These are phyloP conservation scores for Myiagra hebetior DNA, from an alignment of 2,113 vertebrate genomes.

Conservation along the genomic window DNA sequence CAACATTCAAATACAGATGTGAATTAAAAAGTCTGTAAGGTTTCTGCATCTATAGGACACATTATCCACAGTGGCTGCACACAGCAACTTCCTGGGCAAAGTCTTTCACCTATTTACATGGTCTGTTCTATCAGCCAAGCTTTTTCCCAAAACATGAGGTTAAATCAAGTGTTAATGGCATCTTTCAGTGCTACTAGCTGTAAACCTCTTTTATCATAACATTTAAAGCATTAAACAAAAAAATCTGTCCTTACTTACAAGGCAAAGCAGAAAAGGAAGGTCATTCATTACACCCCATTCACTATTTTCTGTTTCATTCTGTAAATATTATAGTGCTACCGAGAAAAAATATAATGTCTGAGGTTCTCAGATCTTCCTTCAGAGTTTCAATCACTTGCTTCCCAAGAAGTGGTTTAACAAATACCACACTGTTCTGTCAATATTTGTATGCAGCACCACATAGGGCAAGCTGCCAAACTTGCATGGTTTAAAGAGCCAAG, in stretches of 20 bases:
- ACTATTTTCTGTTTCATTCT: slow-evolving; percentile 68
- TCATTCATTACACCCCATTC: slow-evolving; percentile 69
- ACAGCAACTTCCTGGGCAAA: neutral
- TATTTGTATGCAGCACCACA: slow-evolving; percentile 81
- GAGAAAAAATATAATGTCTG: slow-evolving; percentile 64
- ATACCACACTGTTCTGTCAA: slow-evolving; percentile 80
- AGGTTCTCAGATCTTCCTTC: slow-evolving; percentile 73
- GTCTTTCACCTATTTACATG: slow-evolving; percentile 35
- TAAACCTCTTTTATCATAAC: slow-evolving; percentile 10
- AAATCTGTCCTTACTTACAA: slow-evolving; percentile 75
- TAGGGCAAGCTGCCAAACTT: slow-evolving; percentile 73
- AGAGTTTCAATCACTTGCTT: slow-evolving; percentile 72
- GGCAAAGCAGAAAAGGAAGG: slow-evolving; percentile 67
- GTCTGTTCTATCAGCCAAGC: neutral
- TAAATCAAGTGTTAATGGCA: slow-evolving; percentile 27
- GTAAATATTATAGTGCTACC: slow-evolving; percentile 61
- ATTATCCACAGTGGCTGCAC: neutral
- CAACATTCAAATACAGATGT: neutral
- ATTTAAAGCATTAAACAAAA: slow-evolving; percentile 47
- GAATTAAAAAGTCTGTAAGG: neutral
- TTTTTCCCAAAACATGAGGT: slow-evolving; percentile 6
- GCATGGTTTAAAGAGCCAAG: slow-evolving; percentile 70
- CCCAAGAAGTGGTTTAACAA: slow-evolving; percentile 73
- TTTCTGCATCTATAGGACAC: neutral
- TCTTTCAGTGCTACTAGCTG: slow-evolving; percentile 19